phyloP scores from a whole-genome alignment of 2,113 vertebrate species.

The Pterocles burchelli region DNA sequence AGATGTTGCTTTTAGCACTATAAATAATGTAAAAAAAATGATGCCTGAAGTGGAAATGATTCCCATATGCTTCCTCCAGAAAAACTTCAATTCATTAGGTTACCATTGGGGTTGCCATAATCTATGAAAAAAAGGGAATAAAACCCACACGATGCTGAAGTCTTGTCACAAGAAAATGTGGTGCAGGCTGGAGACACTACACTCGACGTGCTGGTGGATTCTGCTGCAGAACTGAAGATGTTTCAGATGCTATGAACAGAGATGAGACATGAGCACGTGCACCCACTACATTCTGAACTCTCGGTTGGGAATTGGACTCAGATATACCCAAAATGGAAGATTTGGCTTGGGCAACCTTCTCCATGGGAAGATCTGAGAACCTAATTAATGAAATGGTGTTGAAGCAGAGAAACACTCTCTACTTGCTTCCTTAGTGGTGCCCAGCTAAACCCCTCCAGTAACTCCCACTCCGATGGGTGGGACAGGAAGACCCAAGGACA shows the following conservation, averaged over 20 bases:
- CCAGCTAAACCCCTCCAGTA: neutral
- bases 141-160: rapidly evolving
- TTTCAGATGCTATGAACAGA: neutral
- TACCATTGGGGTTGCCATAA: neutral
- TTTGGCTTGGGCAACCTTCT: neutral
- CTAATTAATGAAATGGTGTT: neutral
- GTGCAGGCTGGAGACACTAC: neutral
- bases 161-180: neutral
- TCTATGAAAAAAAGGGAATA: neutral
- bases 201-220: rapidly evolving
- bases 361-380: neutral
- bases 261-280: rapidly evolving
- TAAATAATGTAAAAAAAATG: neutral
- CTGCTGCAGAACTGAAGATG: neutral
- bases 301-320: rapidly evolving
- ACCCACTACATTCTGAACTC: neutral
- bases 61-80: neutral
- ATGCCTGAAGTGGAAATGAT: neutral
- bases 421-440: neutral
- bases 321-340: neutral
- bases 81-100: neutral
- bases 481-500: neutral
- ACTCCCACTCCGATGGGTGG: no score
- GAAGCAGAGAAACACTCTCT: neutral
- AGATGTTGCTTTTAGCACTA: neutral